phyloP scores from a whole-genome alignment of 2,113 vertebrate genomes.

The Tonatia bakeri region DNA sequence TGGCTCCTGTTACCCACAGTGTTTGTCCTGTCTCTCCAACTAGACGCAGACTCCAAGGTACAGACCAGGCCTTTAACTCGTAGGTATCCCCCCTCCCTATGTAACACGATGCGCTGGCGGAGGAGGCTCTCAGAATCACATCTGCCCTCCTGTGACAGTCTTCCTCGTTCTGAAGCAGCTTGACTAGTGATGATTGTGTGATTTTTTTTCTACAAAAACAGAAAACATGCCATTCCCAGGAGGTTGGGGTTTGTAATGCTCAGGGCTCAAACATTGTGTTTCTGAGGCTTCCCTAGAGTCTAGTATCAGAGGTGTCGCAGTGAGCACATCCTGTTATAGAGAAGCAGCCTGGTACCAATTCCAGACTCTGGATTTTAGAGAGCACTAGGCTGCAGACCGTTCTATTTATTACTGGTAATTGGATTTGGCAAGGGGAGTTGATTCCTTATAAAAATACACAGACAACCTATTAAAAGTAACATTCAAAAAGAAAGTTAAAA shows the following conservation, averaged over 20 bases:
- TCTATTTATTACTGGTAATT: conserved; percentile 39
- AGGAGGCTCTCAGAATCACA: neutral
- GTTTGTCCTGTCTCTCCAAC: neutral
- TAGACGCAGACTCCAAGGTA: neutral
- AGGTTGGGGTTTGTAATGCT: neutral
- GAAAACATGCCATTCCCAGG: neutral
- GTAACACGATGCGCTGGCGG: neutral
- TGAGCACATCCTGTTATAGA: neutral
- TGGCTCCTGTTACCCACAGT: neutral
- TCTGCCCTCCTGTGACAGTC: neutral
- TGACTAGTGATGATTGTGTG: neutral
- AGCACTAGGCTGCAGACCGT: neutral
- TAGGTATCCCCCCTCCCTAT: neutral
- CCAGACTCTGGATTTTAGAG: neutral
- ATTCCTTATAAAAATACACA: conserved; percentile 52
- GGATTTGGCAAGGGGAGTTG: conserved; percentile 1
- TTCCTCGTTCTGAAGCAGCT: neutral
- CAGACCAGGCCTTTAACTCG: neutral
- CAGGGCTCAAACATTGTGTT: neutral
- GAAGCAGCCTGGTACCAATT: neutral
- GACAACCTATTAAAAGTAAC: conserved; percentile 53
- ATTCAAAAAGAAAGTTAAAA: conserved; percentile 46
- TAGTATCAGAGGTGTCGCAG: rapidly evolving
- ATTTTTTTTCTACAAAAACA: neutral
- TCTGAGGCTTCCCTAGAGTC: neutral